These are phyloP conservation scores for Chironomus tentans DNA, from an alignment of 2,888 invertebrate genomes.

Conservation along the genomic window DNA sequence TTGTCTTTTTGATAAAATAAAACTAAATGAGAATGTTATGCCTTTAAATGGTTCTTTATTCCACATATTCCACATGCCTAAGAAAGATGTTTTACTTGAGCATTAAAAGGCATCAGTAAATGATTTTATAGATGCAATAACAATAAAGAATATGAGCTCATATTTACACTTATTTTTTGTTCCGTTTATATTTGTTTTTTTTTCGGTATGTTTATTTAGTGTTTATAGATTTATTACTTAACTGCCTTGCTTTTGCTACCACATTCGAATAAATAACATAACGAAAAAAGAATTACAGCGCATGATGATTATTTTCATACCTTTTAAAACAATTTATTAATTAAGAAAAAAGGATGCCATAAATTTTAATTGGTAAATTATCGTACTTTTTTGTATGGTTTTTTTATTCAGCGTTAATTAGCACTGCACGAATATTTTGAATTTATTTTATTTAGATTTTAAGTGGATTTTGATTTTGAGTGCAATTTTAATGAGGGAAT, in stretches of 20 bases:
- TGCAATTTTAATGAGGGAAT: too few species aligned
- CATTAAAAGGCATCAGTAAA: slow-evolving; percentile 14
- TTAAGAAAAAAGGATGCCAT: slow-evolving; percentile 4
- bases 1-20: background rate
- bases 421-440: background rate
- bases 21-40: background rate
- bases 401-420: background rate
- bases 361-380: slow-evolving; percentile 1
- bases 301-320: background rate
- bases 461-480: too few species aligned
- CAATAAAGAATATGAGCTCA: slow-evolving; percentile 9
- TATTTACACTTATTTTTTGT: slow-evolving; percentile 11
- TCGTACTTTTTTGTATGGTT: background rate
- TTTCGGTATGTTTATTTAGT: slow-evolving; percentile 12
- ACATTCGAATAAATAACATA: background rate
- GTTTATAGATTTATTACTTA: slow-evolving; percentile 22
- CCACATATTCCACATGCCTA: background rate
- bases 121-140: slow-evolving; percentile 23
- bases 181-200: background rate
- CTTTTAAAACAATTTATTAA: background rate
- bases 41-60: background rate
- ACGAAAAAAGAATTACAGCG: background rate
- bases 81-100: background rate
- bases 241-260: background rate
- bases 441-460: too few species aligned